phyloP scores from a whole-genome alignment of 2,113 vertebrate species.

The Clinocottus analis region DNA sequence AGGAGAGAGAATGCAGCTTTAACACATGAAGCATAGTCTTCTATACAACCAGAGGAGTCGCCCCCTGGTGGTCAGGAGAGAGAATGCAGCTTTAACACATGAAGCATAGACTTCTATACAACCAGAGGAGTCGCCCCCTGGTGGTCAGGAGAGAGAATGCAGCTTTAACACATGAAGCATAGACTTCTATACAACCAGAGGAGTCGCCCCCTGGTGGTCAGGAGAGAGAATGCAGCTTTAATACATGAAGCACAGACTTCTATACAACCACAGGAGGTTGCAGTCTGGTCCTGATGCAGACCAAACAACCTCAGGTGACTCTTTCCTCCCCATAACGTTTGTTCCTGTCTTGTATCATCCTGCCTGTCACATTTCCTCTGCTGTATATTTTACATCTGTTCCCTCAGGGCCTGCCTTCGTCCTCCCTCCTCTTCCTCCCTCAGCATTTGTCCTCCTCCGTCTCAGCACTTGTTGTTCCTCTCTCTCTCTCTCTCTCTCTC shows the following conservation, averaged over 20 bases:
- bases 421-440: background rate
- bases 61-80: background rate
- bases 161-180: too few relatives aligned
- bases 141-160: background rate
- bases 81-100: background rate
- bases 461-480: background rate
- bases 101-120: background rate
- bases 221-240: too few relatives aligned
- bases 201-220: too few relatives aligned
- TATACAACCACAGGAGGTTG: background rate
- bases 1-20: background rate
- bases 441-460: background rate
- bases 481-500: too few relatives aligned
- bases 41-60: background rate
- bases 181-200: too few relatives aligned
- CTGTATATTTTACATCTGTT: too few relatives aligned
- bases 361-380: constrained; percentile 1
- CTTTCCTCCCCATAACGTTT: background rate
- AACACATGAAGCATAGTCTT: background rate
- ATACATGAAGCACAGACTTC: too few relatives aligned
- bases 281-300: background rate
- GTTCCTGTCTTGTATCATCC: background rate
- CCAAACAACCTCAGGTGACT: background rate
- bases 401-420: background rate
- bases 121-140: background rate